Base-by-base conservation (phyloP, 2,888 invertebrate genomes). In the Chouioia cunea region DNA sequence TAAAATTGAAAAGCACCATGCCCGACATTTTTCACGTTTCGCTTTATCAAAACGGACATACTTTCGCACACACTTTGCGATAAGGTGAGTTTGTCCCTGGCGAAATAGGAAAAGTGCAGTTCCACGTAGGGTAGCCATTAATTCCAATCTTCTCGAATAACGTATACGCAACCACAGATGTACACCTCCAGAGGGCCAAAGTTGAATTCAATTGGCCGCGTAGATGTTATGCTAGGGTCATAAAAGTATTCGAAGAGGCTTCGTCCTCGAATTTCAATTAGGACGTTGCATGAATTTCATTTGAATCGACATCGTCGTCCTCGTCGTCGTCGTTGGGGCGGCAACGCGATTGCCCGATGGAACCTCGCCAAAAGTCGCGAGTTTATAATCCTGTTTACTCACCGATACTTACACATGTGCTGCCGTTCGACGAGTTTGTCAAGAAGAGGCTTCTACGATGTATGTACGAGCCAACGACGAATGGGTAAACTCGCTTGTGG, bases 241-340 rank as follows among this genome's bases (percentile, higher is more conserved):
- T 22, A 53, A 53, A 53, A 23, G 53, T 23, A 10, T 20, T 60
- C 16, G 22, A 36, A 0, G 53, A 16, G 22, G 43, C 22, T 62
- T 60, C 66, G 59, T 65, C 71, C 74, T 70, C 74, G 70, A 72
- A 74, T 72, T 74, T 72, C 74, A 74, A 74, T 74, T 74, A 74
- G 72, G 70, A 57, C 64, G 63, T 74, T 74, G 59, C 70, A 70
- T 70, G 70, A 64, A 72, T 74, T 70, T 70, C 69, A 70, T 70
- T 66, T 22, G 54, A 64, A 56, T 22, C 23, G 56, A 0, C 62
- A 62, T 16, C 59, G 59, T 56, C 6, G 12, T 62, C 60, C 67
- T 27, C 27, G 48, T 20, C 23, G 56, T 0, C 60, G 68, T 16
- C 64, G 59, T 57, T 20, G 27, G 23, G 18, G 14, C 6, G 14